Conservation (phyloP, 2,113 vertebrate species). For the Rhinopithecus roxellana region DNA sequence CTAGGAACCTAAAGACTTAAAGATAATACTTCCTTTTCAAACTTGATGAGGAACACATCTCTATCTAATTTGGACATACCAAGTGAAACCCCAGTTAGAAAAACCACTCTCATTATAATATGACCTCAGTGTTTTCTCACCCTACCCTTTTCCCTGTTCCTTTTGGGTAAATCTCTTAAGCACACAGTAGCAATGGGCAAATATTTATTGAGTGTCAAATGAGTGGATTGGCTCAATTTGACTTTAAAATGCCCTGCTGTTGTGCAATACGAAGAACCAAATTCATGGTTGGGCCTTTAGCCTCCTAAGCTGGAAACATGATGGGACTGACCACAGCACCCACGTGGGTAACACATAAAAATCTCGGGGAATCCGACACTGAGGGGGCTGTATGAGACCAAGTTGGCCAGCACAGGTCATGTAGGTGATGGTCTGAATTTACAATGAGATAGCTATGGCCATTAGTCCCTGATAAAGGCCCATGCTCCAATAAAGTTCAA, state of each 20-base stretch:
- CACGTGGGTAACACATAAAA: fast-evolving
- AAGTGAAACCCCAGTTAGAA: neutral
- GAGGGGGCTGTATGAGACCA: neutral
- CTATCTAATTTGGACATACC: neutral
- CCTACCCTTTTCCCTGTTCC: neutral
- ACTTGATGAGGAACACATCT: neutral
- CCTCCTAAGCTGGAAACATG: neutral
- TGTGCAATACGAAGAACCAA: slow-evolving; percentile 20
- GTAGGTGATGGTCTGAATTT: neutral
- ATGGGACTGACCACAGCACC: neutral
- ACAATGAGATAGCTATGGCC: too few species aligned
- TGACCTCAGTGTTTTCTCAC: neutral
- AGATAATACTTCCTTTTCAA: neutral
- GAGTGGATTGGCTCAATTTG: slow-evolving; percentile 40
- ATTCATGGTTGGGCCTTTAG: neutral
- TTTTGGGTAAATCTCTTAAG: slow-evolving; percentile 25
- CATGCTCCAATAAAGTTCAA: too few species aligned
- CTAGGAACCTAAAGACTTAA: neutral
- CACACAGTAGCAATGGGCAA: slow-evolving; percentile 39
- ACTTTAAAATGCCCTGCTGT: slow-evolving; percentile 16
- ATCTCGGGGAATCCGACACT: neutral
- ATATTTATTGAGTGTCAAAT: slow-evolving; percentile 39
- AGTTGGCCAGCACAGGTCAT: neutral
- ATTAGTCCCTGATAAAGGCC: neutral
- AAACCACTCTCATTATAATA: neutral